Evolutionary conservation across 2,888 invertebrate species (phyloP).

Genomic region (Tetramorium bicarinatum): DNA sequence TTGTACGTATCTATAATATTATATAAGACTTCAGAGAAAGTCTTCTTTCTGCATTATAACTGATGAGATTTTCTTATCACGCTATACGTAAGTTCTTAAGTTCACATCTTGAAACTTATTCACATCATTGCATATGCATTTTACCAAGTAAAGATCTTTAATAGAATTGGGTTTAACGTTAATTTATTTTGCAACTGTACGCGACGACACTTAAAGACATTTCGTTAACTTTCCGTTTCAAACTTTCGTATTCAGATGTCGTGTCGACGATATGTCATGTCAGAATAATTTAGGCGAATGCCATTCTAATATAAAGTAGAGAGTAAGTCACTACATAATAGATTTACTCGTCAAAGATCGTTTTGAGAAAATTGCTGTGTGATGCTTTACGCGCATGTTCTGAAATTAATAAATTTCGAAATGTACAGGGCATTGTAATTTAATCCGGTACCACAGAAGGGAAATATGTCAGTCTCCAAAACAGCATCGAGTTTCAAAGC

Average conservation of each 20-base stretch:
- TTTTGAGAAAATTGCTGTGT: not conserved
- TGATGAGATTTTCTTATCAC: not conserved
- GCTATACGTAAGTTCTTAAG: not conserved
- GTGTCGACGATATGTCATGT: conserved; percentile 14
- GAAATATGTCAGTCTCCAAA: not conserved
- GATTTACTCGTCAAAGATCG: not conserved
- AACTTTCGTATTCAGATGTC: not conserved
- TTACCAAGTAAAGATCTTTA: not conserved
- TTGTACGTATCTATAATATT: not conserved
- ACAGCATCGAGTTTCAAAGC: conserved; percentile 32
- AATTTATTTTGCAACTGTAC: not conserved
- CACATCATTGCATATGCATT: not conserved
- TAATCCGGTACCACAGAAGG: not conserved
- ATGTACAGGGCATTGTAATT: not conserved
- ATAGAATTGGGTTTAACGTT: not conserved
- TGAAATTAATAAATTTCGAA: not conserved
- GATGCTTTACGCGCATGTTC: not conserved
- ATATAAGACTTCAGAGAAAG: not conserved
- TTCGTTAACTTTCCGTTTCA: not conserved
- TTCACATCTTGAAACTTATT: not conserved
- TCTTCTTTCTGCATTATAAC: not conserved
- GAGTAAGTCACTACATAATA: not conserved
- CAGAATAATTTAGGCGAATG: not conserved
- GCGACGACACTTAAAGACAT: not conserved
- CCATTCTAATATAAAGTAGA: not conserved